These are phyloP conservation scores for Diadema setosum DNA, from an alignment of 35 echinoderm and acorn worm genomes.

Conservation along the genomic window DNA sequence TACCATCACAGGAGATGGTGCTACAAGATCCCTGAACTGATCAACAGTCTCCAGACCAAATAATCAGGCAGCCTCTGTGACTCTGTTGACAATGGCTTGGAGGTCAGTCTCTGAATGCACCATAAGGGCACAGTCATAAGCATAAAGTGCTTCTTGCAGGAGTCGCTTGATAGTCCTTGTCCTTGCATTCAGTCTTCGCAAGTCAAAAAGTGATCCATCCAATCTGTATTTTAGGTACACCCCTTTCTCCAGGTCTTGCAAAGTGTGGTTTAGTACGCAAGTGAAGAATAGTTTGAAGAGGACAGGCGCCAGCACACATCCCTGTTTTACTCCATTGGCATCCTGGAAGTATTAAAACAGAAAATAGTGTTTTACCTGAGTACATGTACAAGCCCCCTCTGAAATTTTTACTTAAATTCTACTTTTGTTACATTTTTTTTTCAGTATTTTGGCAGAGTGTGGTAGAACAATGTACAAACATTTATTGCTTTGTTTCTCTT, in stretches of 20 bases:
- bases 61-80: not conserved
- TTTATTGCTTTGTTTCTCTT: no score
- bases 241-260: not conserved
- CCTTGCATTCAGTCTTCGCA: not conserved
- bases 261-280: slow-evolving; percentile 22
- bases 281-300: slow-evolving; percentile 62
- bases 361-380: no score
- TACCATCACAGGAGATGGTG: slow-evolving; percentile 12
- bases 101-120: not conserved
- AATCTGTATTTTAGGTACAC: slow-evolving; percentile 4
- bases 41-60: slow-evolving; percentile 40
- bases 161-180: not conserved
- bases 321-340: slow-evolving; percentile 81
- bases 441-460: no score
- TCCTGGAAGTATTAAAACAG: no score
- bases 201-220: slow-evolving; percentile 20
- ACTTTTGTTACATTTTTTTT: no score
- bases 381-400: no score
- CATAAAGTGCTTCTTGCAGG: slow-evolving; percentile 14
- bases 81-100: not conserved
- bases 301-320: slow-evolving; percentile 56
- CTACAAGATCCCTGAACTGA: slow-evolving; percentile 41
- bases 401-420: no score
- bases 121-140: not conserved
- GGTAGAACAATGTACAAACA: no score